Evolutionary conservation across 2,888 invertebrate species (phyloP).

Genomic region (Mycalesis mineus): DNA sequence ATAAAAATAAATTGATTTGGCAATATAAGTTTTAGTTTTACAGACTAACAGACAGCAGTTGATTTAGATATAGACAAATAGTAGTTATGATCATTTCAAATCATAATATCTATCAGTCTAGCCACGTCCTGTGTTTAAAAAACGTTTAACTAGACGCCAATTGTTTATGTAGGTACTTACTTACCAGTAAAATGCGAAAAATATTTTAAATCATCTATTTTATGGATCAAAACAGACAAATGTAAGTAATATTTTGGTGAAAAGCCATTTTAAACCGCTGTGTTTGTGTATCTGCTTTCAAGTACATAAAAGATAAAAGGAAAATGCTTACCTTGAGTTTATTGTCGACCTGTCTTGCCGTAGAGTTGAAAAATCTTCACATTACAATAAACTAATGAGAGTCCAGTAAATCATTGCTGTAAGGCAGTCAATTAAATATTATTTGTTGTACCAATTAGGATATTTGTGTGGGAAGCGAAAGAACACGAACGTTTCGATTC

Average conservation of each 20-base stretch:
- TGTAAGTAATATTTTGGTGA: not conserved
- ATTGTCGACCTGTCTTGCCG: not conserved
- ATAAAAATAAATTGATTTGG: no score
- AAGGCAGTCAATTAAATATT: not conserved
- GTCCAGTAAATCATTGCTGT: slow-evolving; percentile 1
- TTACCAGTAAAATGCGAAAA: no score
- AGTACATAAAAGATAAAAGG: slow-evolving; percentile 6
- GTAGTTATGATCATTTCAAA: not conserved
- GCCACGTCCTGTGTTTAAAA: not conserved
- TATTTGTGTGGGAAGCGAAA: not conserved
- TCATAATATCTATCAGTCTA: not conserved
- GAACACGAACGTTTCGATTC: slow-evolving; percentile 38
- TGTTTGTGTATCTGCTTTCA: not conserved
- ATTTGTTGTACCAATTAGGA: slow-evolving; percentile 9
- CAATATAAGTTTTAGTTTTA: no score
- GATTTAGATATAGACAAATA: no score
- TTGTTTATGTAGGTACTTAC: not conserved
- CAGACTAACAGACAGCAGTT: no score
- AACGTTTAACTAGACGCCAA: not conserved
- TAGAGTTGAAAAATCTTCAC: not conserved
- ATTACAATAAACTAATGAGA: slow-evolving; percentile 2
- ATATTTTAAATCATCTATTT: not conserved
- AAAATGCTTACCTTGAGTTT: slow-evolving; percentile 18
- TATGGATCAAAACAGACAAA: not conserved
- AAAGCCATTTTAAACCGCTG: slow-evolving; percentile 1